Percentiles rank a stretch among this genome's conserved stretches.
phyloP scores from a whole-genome alignment of 2,113 vertebrate species.

The Sinocyclocheilus maitianheensis region DNA sequence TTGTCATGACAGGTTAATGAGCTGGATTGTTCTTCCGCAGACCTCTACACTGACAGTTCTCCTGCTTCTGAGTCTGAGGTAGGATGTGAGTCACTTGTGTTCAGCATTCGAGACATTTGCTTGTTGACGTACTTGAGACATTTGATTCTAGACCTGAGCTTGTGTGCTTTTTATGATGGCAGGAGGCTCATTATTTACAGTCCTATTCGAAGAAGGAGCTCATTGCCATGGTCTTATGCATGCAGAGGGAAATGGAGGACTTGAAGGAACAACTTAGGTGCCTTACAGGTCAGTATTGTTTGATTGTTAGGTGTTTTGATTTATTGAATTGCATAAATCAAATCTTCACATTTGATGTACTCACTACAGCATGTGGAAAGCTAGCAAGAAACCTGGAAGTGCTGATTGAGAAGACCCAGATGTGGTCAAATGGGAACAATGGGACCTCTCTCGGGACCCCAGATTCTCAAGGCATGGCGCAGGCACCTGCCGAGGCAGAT shows the following conservation, averaged over 20 bases:
- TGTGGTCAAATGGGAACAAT: constrained; percentile 58
- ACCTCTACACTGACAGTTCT: constrained; percentile 50
- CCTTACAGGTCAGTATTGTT: constrained; percentile 61
- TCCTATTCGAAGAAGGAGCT: constrained; percentile 64
- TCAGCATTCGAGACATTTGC: constrained; percentile 22
- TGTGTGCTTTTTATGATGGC: not conserved
- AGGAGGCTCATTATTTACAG: constrained; percentile 62
- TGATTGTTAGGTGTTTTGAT: not conserved
- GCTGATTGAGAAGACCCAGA: constrained; percentile 63
- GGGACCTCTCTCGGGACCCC: constrained; percentile 42
- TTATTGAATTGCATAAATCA: not conserved
- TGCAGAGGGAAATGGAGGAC: constrained; percentile 67
- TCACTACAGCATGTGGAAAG: constrained; percentile 63
- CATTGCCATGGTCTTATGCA: constrained; percentile 67
- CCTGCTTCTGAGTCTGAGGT: constrained; percentile 55
- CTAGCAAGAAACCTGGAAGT: constrained; percentile 64
- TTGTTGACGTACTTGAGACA: constrained; percentile 8
- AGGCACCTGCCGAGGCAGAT: constrained; percentile 45
- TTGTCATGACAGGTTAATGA: constrained; percentile 57
- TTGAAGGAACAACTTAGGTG: constrained; percentile 68
- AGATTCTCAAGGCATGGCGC: constrained; percentile 43
- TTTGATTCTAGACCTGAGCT: not conserved
- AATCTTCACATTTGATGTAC: not conserved
- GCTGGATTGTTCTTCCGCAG: constrained; percentile 54
- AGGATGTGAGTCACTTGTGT: constrained; percentile 24